Conservation (phyloP, 2,797 vertebrate genomes). For the Aplochiton taeniatus region DNA sequence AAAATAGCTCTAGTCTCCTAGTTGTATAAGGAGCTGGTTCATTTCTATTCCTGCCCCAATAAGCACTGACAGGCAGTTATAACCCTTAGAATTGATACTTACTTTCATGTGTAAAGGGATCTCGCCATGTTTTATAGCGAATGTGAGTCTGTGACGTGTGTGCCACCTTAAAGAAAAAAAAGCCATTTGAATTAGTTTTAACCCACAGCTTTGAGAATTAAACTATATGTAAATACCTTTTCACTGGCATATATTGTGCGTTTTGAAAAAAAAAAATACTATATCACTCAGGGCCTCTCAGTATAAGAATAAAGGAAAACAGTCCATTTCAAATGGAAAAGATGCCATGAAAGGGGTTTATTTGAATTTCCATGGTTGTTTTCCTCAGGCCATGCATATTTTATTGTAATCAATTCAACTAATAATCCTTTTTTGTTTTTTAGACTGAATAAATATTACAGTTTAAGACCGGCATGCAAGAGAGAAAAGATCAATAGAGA, state of each 20-base stretch:
- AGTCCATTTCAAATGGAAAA: constrained; percentile 75
- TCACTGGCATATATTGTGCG: constrained; percentile 84
- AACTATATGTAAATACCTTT: constrained; percentile 85
- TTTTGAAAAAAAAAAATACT: constrained; percentile 58
- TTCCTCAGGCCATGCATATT: constrained; percentile 81
- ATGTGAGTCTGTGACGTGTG: constrained; percentile 76
- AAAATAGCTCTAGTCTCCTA: constrained; percentile 63
- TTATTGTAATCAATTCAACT: constrained; percentile 75
- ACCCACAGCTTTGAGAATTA: constrained; percentile 84
- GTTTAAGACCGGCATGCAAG: constrained; percentile 84
- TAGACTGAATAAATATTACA: constrained; percentile 77
- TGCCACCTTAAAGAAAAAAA: constrained; percentile 79
- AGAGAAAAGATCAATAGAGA: constrained; percentile 68
- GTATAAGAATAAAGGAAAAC: constrained; percentile 80
- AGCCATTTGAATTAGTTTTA: constrained; percentile 84
- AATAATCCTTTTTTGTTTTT: constrained; percentile 70
- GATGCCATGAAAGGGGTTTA: constrained; percentile 78
- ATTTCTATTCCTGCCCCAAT: constrained; percentile 66
- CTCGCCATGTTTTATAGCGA: constrained; percentile 74
- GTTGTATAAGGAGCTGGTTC: constrained; percentile 48
- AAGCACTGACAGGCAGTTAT: constrained; percentile 78
- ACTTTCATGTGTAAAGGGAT: constrained; percentile 72
- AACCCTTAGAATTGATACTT: constrained; percentile 64
- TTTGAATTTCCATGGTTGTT: constrained; percentile 76
- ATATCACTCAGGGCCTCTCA: constrained; percentile 84